Conservation (phyloP, 2,113 vertebrate genomes). For the Thomomys bottae region DNA sequence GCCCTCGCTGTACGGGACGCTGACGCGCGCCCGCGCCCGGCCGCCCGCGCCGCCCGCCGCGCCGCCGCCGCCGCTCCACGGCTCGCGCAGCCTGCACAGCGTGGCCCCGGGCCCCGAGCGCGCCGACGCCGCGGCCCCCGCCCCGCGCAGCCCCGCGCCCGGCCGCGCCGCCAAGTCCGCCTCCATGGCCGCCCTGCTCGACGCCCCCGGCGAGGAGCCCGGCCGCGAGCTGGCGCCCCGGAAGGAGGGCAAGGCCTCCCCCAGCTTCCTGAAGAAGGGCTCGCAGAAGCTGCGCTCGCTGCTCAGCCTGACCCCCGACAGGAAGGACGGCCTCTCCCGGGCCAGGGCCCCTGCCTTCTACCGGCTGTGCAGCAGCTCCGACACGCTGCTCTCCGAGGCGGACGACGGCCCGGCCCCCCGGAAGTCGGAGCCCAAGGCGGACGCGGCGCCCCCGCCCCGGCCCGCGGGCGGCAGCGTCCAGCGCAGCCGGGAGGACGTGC, state of each 20-base stretch:
- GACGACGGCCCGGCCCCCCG: constrained; percentile 85
- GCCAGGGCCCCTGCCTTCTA: constrained; percentile 86
- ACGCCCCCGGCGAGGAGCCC: constrained; percentile 80
- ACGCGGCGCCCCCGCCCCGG: constrained; percentile 84
- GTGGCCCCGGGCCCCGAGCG: constrained; percentile 83
- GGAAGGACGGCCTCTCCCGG: constrained; percentile 88
- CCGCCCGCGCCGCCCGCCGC: too few relatives aligned
- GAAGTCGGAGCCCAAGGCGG: constrained; percentile 84
- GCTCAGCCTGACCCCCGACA: constrained; percentile 91
- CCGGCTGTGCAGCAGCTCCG: constrained; percentile 89
- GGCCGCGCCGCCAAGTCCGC: constrained; percentile 82
- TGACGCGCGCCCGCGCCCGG: too few relatives aligned
- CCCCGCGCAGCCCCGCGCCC: too few relatives aligned
- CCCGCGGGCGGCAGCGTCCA: too few relatives aligned
- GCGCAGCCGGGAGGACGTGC: constrained; percentile 86
- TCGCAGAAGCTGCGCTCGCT: constrained; percentile 92
- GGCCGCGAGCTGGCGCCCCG: constrained; percentile 83
- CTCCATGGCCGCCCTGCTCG: constrained; percentile 88
- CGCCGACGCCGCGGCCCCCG: constrained; percentile 69
- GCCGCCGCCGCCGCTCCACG: too few relatives aligned
- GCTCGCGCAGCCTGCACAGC: constrained; percentile 75
- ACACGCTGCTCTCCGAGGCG: constrained; percentile 90
- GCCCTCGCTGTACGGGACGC: too few relatives aligned
- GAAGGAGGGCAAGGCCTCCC: constrained; percentile 86
- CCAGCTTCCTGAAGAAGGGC: constrained; percentile 90